Percentiles rank a stretch among this genome's conserved stretches.
Conservation (phyloP, 2,888 invertebrate species). For the Philaethria dido region DNA sequence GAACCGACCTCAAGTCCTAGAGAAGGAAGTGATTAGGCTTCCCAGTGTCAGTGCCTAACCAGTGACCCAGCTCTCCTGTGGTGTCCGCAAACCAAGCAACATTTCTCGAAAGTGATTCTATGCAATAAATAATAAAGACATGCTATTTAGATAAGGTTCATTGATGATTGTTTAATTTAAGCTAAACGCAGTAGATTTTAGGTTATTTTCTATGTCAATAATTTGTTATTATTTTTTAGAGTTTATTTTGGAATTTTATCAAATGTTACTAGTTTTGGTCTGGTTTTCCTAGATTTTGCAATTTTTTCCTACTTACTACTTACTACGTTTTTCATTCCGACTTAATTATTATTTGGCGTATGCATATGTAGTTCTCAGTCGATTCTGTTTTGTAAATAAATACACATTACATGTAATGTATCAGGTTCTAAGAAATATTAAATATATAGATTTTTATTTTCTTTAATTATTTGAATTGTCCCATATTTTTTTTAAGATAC, state of each 20-base stretch:
- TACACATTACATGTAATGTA: constrained; percentile 57
- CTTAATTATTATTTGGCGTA: constrained; percentile 6
- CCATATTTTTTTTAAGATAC: no score
- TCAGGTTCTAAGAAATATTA: constrained; percentile 67
- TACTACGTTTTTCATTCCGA: background rate
- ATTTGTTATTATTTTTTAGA: constrained; percentile 25
- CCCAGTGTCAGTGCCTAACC: constrained; percentile 33
- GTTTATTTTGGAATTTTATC: constrained; percentile 23
- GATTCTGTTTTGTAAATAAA: constrained; percentile 71
- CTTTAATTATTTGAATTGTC: constrained; percentile 18
- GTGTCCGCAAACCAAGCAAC: constrained; percentile 21
- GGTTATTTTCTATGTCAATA: constrained; percentile 23
- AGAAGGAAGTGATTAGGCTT: constrained; percentile 28
- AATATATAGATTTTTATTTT: constrained; percentile 68
- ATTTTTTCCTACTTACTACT: constrained; percentile 11
- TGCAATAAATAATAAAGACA: constrained; percentile 16
- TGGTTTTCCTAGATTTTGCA: background rate
- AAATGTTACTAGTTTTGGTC: background rate
- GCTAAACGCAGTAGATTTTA: constrained; percentile 21
- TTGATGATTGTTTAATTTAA: constrained; percentile 21
- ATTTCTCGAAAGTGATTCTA: constrained; percentile 22
- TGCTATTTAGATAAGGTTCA: constrained; percentile 24
- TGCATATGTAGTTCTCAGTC: constrained; percentile 30
- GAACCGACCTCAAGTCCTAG: constrained; percentile 74
- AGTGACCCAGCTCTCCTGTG: constrained; percentile 15